Percentiles rank a stretch among this genome's conserved stretches.
Conservation (phyloP, 1,140 invertebrate species). For the Orchesella cincta region DNA sequence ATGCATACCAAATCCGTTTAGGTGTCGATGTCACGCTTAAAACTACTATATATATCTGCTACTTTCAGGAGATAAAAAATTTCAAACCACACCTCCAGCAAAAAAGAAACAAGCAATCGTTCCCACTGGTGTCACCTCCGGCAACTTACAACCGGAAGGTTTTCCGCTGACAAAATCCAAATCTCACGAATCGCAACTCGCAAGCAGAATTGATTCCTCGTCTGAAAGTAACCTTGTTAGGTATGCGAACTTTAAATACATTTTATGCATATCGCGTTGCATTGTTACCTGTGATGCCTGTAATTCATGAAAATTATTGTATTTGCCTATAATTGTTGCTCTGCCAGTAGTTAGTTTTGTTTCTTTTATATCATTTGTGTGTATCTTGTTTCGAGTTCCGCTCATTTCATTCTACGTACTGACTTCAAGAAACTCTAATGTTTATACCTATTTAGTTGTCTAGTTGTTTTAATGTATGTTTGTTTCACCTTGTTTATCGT, state of each 20-base stretch:
- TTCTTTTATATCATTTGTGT: neutral
- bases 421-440: neutral
- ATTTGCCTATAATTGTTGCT: neutral
- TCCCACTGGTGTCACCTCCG: slow-evolving; percentile 22
- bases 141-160: slow-evolving; percentile 59
- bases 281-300: too few species aligned
- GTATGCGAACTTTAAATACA: slow-evolving; percentile 29
- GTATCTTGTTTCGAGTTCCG: too few species aligned
- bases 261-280: neutral
- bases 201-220: slow-evolving; percentile 62
- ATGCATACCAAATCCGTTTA: too few species aligned
- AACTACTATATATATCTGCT: too few species aligned
- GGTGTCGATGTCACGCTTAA: too few species aligned
- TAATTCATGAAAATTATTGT: too few species aligned
- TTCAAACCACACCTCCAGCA: slow-evolving; percentile 77
- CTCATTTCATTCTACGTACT: too few species aligned
- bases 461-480: neutral
- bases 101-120: slow-evolving; percentile 67
- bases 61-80: slow-evolving; percentile 57
- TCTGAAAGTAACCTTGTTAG: slow-evolving; percentile 52
- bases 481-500: neutral
- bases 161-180: slow-evolving; percentile 82
- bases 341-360: neutral
- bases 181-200: slow-evolving; percentile 87
- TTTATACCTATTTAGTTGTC: neutral